Conservation (phyloP, 2,113 vertebrate species). For the human region DNA sequence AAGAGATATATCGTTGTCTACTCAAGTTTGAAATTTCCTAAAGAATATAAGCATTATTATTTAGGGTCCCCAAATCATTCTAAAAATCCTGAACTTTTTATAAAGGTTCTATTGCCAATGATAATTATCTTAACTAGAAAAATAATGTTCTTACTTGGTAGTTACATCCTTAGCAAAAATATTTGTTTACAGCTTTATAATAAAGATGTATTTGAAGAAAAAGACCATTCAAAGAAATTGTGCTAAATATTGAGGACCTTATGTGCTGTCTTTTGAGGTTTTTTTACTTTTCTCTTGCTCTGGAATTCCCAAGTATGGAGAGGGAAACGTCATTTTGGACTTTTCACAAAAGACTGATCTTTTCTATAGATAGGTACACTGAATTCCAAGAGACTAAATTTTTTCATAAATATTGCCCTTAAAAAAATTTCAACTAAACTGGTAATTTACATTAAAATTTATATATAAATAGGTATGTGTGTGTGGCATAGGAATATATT, state of each 20-base stretch:
- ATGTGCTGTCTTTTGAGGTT: not conserved
- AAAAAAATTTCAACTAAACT: not conserved
- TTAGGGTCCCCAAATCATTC: not conserved
- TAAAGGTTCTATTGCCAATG: not conserved
- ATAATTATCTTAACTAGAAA: not conserved
- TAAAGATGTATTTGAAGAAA: not conserved
- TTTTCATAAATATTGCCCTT: not conserved
- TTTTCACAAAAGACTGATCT: not conserved
- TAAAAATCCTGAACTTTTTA: not conserved
- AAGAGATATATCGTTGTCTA: not conserved
- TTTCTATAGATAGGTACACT: not conserved
- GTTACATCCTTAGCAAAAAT: no score
- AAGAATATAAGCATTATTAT: not conserved
- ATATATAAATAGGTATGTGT: not conserved
- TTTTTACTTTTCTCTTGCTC: not conserved
- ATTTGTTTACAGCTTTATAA: not conserved
- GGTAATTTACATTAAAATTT: slow-evolving; percentile 15
- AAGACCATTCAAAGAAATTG: not conserved
- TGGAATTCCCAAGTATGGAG: not conserved
- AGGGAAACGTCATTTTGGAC: not conserved
- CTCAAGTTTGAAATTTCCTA: no score
- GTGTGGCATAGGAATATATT: not conserved
- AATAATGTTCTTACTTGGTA: not conserved
- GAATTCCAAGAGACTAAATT: not conserved
- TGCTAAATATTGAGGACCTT: not conserved